Percentiles rank a stretch among this genome's conserved stretches.
phyloP scores from a whole-genome alignment of 2,888 invertebrate species.

The Sarcophaga rosellei region DNA sequence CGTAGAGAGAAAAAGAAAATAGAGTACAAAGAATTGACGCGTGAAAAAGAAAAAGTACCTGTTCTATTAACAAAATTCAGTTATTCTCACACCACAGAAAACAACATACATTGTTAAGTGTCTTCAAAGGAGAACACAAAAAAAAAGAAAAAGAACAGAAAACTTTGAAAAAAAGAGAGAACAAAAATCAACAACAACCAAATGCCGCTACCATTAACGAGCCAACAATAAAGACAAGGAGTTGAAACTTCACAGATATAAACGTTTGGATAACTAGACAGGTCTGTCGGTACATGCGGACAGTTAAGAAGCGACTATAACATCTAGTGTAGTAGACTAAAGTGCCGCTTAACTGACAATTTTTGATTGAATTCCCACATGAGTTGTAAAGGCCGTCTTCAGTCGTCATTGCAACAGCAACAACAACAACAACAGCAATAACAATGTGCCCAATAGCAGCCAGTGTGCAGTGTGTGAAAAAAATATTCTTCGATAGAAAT shows the following conservation, averaged over 20 bases:
- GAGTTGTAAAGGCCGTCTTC: constrained; percentile 65
- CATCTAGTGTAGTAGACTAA: constrained; percentile 65
- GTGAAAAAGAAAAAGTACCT: constrained; percentile 69
- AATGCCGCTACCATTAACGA: constrained; percentile 62
- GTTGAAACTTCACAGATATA: constrained; percentile 30
- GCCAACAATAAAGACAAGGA: constrained; percentile 36
- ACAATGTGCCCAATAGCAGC: constrained; percentile 10
- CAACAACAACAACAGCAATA: constrained; percentile 74
- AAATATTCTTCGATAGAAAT: constrained; percentile 51
- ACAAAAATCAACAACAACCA: constrained; percentile 32
- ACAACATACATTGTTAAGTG: constrained; percentile 51
- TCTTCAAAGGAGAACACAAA: constrained; percentile 3
- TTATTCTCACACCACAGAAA: constrained; percentile 65
- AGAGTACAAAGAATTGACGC: constrained; percentile 42
- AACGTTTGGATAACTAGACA: constrained; percentile 57
- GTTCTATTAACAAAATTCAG: constrained; percentile 64
- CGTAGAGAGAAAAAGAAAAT: neutral
- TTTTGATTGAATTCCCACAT: constrained; percentile 78
- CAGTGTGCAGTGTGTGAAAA: constrained; percentile 65
- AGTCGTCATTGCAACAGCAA: constrained; percentile 48
- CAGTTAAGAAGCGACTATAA: constrained; percentile 54
- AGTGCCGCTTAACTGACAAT: constrained; percentile 74
- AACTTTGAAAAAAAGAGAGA: neutral
- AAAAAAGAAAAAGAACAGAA: neutral
- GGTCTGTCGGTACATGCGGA: constrained; percentile 62